These are phyloP conservation scores for Globodera ellingtonae DNA, from an alignment of 1,140 invertebrate genomes.

Conservation along the genomic window DNA sequence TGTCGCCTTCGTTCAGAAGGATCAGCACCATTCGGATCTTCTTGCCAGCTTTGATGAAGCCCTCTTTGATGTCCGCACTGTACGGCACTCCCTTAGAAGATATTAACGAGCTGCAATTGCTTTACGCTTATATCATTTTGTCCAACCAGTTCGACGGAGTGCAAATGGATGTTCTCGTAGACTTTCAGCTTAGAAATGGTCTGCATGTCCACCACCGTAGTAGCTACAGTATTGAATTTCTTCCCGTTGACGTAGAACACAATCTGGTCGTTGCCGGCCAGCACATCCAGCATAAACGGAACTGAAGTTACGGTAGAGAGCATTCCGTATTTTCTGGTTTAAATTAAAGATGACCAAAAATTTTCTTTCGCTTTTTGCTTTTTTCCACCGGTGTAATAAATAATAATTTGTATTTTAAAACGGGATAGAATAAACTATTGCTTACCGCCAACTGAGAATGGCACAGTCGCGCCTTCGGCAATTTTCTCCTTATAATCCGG, in stretches of 20 bases:
- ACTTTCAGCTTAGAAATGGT: neutral
- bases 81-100: neutral
- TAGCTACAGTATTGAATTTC: conserved; percentile 1
- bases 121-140: neutral
- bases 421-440: neutral
- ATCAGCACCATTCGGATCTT: neutral
- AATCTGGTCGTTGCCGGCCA: too few relatives aligned
- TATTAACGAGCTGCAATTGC: neutral
- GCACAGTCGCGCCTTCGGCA: neutral
- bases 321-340: too few relatives aligned
- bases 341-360: too few relatives aligned
- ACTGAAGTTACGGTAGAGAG: neutral
- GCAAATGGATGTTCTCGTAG: conserved; percentile 1
- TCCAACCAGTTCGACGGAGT: neutral
- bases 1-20: neutral
- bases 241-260: neutral
- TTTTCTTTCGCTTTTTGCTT: neutral
- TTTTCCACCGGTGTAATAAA: neutral
- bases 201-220: neutral
- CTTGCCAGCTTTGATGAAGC: neutral
- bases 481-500: conserved; percentile 3
- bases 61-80: neutral
- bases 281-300: neutral
- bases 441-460: neutral
- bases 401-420: neutral